Conservation (phyloP, 2,797 vertebrate genomes). For the Alca torda region DNA sequence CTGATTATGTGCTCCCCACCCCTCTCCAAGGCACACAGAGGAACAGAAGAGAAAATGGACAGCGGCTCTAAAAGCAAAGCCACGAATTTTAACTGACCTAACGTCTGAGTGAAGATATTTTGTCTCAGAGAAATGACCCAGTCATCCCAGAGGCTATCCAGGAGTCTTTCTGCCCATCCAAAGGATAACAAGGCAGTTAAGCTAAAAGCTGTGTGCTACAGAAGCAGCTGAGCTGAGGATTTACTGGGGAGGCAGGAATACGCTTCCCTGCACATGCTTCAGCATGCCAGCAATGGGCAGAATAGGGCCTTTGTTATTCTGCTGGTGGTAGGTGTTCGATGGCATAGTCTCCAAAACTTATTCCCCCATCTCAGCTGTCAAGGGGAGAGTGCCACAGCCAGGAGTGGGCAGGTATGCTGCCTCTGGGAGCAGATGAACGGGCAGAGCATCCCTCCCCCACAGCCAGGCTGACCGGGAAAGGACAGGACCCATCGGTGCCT, state of each 20-base stretch:
- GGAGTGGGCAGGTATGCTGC: not conserved
- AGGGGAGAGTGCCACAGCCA: not conserved
- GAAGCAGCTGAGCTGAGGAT: not conserved
- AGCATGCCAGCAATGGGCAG: not conserved
- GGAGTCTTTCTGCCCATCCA: not conserved
- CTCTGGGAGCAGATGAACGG: not conserved
- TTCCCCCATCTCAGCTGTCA: not conserved
- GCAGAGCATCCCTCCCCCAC: not conserved
- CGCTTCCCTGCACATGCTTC: not conserved
- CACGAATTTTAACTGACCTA: not conserved
- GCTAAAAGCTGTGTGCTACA: not conserved
- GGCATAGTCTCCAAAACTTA: not conserved
- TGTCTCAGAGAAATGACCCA: not conserved
- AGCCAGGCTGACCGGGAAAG: not conserved
- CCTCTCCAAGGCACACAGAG: not conserved
- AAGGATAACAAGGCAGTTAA: conserved; percentile 24
- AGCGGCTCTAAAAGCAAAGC: not conserved
- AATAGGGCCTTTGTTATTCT: not conserved
- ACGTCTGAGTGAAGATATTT: not conserved
- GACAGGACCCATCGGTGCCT: not conserved
- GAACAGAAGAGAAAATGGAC: not conserved
- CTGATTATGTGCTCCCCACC: not conserved
- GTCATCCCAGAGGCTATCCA: conserved; percentile 5
- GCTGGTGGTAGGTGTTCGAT: not conserved
- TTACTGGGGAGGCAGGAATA: not conserved